Percentiles rank a stretch among this genome's conserved stretches.
phyloP scores from a whole-genome alignment of 2,113 vertebrate species.

The Pteropus alecto region DNA sequence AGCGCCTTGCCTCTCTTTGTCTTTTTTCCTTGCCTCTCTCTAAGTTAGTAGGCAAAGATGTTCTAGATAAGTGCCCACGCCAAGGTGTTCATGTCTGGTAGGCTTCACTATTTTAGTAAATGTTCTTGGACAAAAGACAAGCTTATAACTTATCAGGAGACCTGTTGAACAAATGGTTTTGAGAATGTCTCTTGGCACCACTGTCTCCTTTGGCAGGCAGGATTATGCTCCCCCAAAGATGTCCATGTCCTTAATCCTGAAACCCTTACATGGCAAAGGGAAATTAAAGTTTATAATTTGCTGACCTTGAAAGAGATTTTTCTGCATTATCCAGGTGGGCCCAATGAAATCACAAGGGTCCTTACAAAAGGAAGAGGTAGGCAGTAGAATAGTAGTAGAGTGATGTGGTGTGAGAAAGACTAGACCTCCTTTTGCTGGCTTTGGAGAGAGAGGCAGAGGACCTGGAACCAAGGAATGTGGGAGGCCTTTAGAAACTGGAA shows the following conservation, averaged over 20 bases:
- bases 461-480: background rate
- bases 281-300: background rate
- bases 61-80: background rate
- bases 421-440: background rate
- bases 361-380: background rate
- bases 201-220: background rate
- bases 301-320: background rate
- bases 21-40: background rate
- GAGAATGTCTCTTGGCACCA: background rate
- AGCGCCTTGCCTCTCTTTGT: background rate
- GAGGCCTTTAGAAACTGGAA: background rate
- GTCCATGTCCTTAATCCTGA: background rate
- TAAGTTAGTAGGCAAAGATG: background rate
- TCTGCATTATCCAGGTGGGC: background rate
- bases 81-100: background rate
- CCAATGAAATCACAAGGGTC: background rate
- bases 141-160: background rate
- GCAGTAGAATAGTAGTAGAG: background rate
- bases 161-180: background rate
- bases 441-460: background rate
- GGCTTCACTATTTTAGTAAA: background rate
- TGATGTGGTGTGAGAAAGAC: background rate
- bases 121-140: background rate
- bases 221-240: background rate
- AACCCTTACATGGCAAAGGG: background rate